phyloP scores from a whole-genome alignment of 2,888 invertebrate species.

The Sussaba pulchella region DNA sequence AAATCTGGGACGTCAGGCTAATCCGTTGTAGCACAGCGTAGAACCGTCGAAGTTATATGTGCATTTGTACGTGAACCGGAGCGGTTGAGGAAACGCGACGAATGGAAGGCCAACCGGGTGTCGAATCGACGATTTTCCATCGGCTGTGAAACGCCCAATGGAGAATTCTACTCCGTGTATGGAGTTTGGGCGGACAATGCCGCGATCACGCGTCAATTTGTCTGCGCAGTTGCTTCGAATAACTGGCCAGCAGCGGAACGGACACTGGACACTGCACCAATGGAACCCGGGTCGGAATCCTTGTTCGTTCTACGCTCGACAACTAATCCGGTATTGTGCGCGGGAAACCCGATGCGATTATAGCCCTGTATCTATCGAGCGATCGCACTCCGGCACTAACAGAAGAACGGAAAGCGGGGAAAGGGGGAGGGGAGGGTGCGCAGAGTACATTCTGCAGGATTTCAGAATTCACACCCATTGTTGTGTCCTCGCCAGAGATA shows the following conservation, averaged over 20 bases:
- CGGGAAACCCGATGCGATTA: conserved; percentile 71
- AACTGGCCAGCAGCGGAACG: conserved; percentile 65
- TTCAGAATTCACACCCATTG: conserved; percentile 20
- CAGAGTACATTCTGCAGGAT: conserved; percentile 16
- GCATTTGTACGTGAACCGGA: conserved; percentile 11
- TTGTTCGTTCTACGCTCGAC: conserved; percentile 44
- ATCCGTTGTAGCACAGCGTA: conserved; percentile 33
- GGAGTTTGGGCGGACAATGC: conserved; percentile 69
- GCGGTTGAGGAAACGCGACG: conserved; percentile 36
- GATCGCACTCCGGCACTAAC: conserved; percentile 43
- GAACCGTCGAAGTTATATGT: conserved; percentile 6
- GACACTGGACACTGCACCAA: conserved; percentile 18
- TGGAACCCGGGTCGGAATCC: conserved; percentile 4
- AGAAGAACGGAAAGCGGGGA: conserved; percentile 29
- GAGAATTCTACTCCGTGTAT: conserved; percentile 3
- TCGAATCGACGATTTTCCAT: conserved; percentile 62
- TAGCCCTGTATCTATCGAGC: conserved; percentile 65
- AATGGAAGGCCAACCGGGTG: conserved; percentile 44
- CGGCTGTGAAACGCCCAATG: conserved; percentile 41
- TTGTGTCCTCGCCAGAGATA: conserved; percentile 34
- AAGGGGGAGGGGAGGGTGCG: not conserved
- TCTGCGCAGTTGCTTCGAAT: conserved; percentile 74
- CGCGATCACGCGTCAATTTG: conserved; percentile 77
- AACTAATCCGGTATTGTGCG: conserved; percentile 76
- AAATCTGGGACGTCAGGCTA: conserved; percentile 52